phyloP scores from a whole-genome alignment of 1,140 invertebrate genomes.

The Heliconius congener region DNA sequence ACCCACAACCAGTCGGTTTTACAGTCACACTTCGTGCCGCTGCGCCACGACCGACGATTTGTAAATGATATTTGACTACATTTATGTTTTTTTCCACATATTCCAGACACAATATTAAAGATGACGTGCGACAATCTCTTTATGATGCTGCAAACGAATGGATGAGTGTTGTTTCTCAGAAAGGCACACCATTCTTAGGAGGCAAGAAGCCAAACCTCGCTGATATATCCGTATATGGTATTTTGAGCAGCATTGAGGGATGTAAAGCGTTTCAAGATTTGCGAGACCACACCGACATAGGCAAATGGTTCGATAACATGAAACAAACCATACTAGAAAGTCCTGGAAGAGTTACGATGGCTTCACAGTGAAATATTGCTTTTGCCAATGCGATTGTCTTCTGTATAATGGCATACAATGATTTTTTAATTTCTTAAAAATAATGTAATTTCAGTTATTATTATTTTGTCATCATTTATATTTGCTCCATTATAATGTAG shows the following conservation, averaged over 20 bases:
- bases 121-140: conserved; percentile 94
- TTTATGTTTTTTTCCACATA: conserved; percentile 17
- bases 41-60: no score
- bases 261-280: conserved; percentile 95
- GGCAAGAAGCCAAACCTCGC: conserved; percentile 94
- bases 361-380: conserved; percentile 4
- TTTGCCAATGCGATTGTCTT: conserved; percentile 22
- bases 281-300: conserved; percentile 57
- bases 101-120: conserved; percentile 90
- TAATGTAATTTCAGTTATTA: neutral
- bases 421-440: neutral
- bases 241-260: conserved; percentile 97
- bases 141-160: conserved; percentile 94
- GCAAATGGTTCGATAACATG: conserved; percentile 67
- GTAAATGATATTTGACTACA: no score
- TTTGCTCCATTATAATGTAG: neutral
- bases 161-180: conserved; percentile 86
- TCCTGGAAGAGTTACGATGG: conserved; percentile 51
- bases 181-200: conserved; percentile 90
- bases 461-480: neutral
- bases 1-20: no score
- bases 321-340: conserved; percentile 51
- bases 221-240: conserved; percentile 96
- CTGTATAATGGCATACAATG: neutral
- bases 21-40: no score